Percentiles rank a stretch among this genome's conserved stretches.
Evolutionary conservation across 2,113 vertebrate genomes (phyloP).

Genomic region (Vireo altiloquus): DNA sequence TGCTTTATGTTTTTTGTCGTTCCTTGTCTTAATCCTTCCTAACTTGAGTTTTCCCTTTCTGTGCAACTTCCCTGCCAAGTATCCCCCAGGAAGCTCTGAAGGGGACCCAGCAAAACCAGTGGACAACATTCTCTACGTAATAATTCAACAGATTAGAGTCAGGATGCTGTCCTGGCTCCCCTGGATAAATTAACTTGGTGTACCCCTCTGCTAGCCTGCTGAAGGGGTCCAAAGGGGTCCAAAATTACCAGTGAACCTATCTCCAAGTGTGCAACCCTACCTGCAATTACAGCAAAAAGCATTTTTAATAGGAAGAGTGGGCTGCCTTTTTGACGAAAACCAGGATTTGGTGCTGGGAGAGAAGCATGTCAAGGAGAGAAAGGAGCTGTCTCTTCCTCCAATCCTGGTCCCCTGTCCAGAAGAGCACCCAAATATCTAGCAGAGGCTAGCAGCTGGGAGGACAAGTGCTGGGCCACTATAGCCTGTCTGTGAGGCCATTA

Average conservation of each 20-base stretch:
- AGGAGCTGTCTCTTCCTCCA: background rate
- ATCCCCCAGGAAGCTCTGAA: background rate
- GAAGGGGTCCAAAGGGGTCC: background rate
- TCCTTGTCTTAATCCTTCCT: background rate
- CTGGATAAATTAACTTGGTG: background rate
- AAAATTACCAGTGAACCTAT: background rate
- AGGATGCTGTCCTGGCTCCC: background rate
- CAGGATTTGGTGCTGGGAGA: background rate
- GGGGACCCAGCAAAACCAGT: background rate
- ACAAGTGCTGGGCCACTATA: background rate
- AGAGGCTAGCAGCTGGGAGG: background rate
- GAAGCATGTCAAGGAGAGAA: background rate
- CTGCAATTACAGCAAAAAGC: background rate
- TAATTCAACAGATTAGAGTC: background rate
- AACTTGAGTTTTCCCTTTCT: background rate
- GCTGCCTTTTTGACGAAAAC: background rate
- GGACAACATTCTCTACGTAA: background rate
- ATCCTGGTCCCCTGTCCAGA: background rate
- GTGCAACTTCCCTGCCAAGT: background rate
- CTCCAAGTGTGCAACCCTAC: background rate
- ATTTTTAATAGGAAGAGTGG: background rate
- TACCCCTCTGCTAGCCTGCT: background rate
- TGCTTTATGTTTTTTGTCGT: background rate
- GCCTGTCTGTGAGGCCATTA: background rate
- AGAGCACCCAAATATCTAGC: background rate